Base-by-base conservation (phyloP, 2,888 invertebrate genomes). In the Heliconius hortense region DNA sequence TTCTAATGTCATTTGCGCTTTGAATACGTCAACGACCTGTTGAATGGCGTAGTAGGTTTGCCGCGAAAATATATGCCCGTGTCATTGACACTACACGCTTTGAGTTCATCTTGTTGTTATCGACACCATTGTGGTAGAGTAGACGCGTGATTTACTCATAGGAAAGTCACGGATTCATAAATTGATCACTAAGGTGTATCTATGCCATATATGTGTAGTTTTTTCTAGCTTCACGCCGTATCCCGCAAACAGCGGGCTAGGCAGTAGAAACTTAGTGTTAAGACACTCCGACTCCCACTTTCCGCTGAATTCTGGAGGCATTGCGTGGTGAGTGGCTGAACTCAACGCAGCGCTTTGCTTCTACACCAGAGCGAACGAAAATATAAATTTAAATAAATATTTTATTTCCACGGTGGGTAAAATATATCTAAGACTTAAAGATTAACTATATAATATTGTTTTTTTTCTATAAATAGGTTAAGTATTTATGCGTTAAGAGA, bases 21-120 rank as follows among this genome's bases (percentile, higher is more conserved):
- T 69, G 66, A 77, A 73, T 56, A 62, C 74, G 78, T 78, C 78
- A 78, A 75, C 73, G 78, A 78, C 77, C 78, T 75, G 75, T 75
- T 53, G 78, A 74, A 74, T 68, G 56, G 56, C 26, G 59, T 66
- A 69, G 73, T 66, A 76, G 62, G 56, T 70, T 70, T 35, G 75
- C 21, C 48, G 48, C 72, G 53, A 76, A 77, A 76, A 76, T 76
- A 74, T 77, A 71, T 74, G 74, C 69, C 73, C 72, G 64, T 73
- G 78, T 78, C 78, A 78, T 64, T 72, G 78, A 78, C 77, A 53
- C 62, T 39, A 31, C 18, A 13, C 59, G 39, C 7, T 66, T 64
- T 70, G 60, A 71, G 60, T 62, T 60, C 60, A 60, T 71, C 39
- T n/a, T 66, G 7, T 75, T 66, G 59, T 67, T 72, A 60, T 66